Evolutionary conservation across 2,888 invertebrate genomes (phyloP), one percentile per base, ranked within the genome.

Genomic region (Pheosia gnoma): DNA sequence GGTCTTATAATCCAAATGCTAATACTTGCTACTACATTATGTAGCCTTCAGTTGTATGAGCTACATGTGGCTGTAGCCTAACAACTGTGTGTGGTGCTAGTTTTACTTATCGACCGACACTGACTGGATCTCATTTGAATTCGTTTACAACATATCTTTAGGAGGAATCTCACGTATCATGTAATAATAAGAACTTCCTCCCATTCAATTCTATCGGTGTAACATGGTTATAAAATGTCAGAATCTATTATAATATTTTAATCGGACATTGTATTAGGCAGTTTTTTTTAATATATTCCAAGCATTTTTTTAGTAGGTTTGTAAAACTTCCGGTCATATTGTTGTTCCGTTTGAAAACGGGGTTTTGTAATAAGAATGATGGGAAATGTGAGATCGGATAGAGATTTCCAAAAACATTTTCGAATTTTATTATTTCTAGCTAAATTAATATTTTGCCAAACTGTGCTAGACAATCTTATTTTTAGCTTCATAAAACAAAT

Each of bases 101-200:
- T 72, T 66, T 66, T 59, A 59, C 59, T 54, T 60, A 57, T 64
- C 72, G 62, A 67, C 68, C 58, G 66, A 65, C 55, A 58, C 59
- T 60, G 53, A 11, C 60, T 43, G 58, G 62, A 66, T 61, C 75
- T 75, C 68, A 78, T 83, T 81, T 75, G 68, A 76, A 83, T 80
- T 78, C 80, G 76, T 80, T 80, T 75, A 77, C 66, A 59, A 67
- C 58, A 71, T 77, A 80, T 79, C 78, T 73, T 65, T 60, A 61
- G 62, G 47, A 66, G 60, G 72, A 74, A 79, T 82, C 78, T 80
- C 80, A 80, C 79, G 78, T 81, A 65, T 74, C 68, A 67, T 59
- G 59, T 67, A 71, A 80, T 74, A 77, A 77, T 80, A 82, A 77
- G 76, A 74, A 84, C 82, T 84, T 84, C 83, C 83, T 83, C 73